Conservation (phyloP, 2,797 vertebrate species). For the Oreochromis mossambicus region DNA sequence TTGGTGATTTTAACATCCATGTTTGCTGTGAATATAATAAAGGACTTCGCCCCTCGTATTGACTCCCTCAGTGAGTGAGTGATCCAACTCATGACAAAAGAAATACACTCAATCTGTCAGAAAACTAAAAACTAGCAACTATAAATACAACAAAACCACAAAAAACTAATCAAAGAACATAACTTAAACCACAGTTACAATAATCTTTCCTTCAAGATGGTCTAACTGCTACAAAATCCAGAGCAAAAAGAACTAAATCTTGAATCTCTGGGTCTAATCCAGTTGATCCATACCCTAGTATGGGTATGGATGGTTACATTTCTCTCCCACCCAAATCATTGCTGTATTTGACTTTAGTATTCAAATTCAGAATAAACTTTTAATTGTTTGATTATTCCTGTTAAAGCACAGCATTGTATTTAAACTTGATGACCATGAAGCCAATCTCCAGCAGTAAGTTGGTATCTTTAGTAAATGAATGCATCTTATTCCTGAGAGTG, state of each 20-base stretch:
- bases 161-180: not conserved
- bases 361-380: not conserved
- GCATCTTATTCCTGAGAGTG: not conserved
- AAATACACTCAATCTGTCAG: not conserved
- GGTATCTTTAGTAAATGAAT: not conserved
- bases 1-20: not conserved
- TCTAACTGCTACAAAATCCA: not conserved
- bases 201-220: not conserved
- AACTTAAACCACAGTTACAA: not conserved
- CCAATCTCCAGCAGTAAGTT: not conserved
- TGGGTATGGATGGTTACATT: not conserved
- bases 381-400: not conserved
- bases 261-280: not conserved
- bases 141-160: not conserved
- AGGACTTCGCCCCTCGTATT: not conserved
- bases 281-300: not conserved
- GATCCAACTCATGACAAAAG: not conserved
- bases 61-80: not conserved
- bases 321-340: not conserved
- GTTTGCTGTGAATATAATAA: not conserved
- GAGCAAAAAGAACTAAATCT: not conserved
- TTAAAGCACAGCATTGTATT: not conserved
- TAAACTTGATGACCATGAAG: not conserved
- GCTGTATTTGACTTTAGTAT: not conserved
- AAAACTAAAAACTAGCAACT: not conserved